A percentile compares a stretch with the other conserved stretches of the same genome.
These are phyloP conservation scores for Pteria penguin DNA, from an alignment of 2,888 invertebrate species.

Conservation along the genomic window DNA sequence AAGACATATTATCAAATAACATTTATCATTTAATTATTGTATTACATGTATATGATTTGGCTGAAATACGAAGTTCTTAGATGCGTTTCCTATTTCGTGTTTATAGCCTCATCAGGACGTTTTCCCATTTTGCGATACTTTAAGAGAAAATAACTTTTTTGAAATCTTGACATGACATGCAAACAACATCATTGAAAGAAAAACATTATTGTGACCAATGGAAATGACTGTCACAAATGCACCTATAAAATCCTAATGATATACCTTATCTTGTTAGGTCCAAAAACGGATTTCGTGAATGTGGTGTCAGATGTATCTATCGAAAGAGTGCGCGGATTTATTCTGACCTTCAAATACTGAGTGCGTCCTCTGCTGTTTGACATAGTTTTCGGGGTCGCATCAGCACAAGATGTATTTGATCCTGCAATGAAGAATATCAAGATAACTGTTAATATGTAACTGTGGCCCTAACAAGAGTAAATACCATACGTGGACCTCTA, in stretches of 20 bases:
- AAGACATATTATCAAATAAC: too few species aligned
- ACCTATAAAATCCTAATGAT: too few species aligned
- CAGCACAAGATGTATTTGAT: constrained; percentile 40
- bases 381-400: constrained; percentile 36
- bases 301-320: constrained; percentile 55
- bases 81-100: too few species aligned
- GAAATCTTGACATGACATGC: too few species aligned
- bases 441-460: neutral
- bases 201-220: neutral
- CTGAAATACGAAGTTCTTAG: too few species aligned
- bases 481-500: neutral
- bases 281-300: constrained; percentile 44
- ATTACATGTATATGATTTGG: too few species aligned
- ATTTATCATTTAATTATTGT: too few species aligned
- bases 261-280: constrained; percentile 46
- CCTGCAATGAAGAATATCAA: constrained; percentile 32
- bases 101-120: too few species aligned
- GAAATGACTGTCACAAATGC: neutral
- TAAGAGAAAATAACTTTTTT: too few species aligned
- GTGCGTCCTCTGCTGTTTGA: constrained; percentile 49
- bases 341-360: constrained; percentile 52
- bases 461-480: neutral
- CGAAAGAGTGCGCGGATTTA: constrained; percentile 41
- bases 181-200: too few species aligned
- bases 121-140: too few species aligned